Evolutionary conservation across 2,797 vertebrate genomes (phyloP).

Genomic region (Meda fulgida): DNA sequence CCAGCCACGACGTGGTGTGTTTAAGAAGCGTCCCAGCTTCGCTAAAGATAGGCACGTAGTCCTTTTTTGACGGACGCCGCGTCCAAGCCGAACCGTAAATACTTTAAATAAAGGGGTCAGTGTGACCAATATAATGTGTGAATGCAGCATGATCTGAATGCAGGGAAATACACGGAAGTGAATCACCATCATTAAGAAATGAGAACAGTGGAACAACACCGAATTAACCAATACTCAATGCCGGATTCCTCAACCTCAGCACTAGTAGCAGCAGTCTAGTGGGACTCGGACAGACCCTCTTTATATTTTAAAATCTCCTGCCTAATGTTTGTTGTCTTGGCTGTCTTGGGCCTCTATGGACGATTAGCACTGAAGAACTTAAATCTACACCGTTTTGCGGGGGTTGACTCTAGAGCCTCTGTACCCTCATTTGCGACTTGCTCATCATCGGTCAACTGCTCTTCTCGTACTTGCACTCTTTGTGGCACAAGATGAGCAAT

Average conservation of each 20-base stretch:
- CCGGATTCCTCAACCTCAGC: conserved; percentile 24
- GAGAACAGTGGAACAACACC: conserved; percentile 18
- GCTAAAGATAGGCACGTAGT: too few species aligned
- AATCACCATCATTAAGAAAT: too few species aligned
- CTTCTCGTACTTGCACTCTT: not conserved
- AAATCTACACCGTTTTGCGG: not conserved
- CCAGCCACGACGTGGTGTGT: too few species aligned
- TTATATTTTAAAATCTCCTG: conserved; percentile 38
- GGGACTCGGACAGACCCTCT: conserved; percentile 1
- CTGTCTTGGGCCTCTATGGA: not conserved
- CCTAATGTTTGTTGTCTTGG: conserved; percentile 11
- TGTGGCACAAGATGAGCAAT: conserved; percentile 4
- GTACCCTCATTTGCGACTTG: not conserved
- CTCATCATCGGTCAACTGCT: conserved; percentile 2
- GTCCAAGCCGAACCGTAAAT: too few species aligned
- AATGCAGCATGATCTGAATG: too few species aligned
- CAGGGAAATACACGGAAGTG: too few species aligned
- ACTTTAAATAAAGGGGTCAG: too few species aligned
- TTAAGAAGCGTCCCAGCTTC: too few species aligned
- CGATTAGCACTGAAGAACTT: not conserved
- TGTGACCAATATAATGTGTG: too few species aligned
- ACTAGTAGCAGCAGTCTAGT: not conserved
- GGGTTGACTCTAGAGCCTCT: conserved; percentile 9
- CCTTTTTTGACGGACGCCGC: too few species aligned
- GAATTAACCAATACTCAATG: conserved; percentile 27